Percentiles rank a stretch among this genome's conserved stretches.
Conservation (phyloP, 2,797 vertebrate genomes). For the Acestrorhynchus altus region DNA sequence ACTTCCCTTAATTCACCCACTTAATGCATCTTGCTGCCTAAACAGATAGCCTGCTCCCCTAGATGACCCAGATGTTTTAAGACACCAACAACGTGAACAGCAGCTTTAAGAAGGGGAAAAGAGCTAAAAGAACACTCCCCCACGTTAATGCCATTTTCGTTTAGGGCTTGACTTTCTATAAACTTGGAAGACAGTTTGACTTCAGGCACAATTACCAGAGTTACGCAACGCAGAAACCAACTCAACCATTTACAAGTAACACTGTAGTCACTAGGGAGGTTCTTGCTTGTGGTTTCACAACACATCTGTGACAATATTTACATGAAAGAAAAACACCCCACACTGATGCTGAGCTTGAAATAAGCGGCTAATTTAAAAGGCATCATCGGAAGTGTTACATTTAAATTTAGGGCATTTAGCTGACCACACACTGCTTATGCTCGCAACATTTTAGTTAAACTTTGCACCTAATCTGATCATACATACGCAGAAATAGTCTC, state of each 20-base stretch:
- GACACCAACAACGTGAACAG: background rate
- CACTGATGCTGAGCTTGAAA: background rate
- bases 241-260: constrained; percentile 3
- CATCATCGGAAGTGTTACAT: too few species aligned
- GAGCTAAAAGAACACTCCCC: background rate
- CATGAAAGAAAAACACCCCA: background rate
- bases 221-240: constrained; percentile 34
- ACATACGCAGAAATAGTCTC: constrained; percentile 25
- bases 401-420: too few species aligned
- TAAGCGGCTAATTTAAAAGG: too few species aligned
- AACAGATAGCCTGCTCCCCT: background rate
- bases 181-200: constrained; percentile 7
- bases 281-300: background rate
- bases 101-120: background rate
- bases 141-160: background rate
- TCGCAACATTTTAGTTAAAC: background rate
- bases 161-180: background rate
- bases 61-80: background rate
- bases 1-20: too few species aligned
- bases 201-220: constrained; percentile 27
- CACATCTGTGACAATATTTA: background rate
- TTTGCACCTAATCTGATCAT: constrained; percentile 8
- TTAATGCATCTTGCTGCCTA: background rate
- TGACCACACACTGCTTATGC: background rate
- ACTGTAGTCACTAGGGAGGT: background rate